Evolutionary conservation across 37 sponge, comb jelly and placozoan genomes (phyloP), one percentile per base, ranked within the genome.

Genomic region (Chondrosia reniformis): DNA sequence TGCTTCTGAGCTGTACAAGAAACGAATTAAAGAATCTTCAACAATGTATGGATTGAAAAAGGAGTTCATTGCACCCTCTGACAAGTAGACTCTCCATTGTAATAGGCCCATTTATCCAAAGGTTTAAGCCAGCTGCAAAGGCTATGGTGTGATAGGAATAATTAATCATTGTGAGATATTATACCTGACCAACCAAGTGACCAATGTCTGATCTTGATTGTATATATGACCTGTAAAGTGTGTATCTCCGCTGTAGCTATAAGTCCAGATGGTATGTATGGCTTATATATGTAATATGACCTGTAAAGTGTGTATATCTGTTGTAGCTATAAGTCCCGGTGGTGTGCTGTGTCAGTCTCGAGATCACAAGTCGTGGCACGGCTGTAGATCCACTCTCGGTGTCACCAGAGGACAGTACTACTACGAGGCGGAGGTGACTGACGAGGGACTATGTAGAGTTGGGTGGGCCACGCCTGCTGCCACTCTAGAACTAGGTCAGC

Each of bases 391-490:
- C 42, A 83, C 86, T 27, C 34, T 63, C 33, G 95, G 95, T 0
- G 87, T 91, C 43, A 61, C 46, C 37, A 63, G 33, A 44, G 96
- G 96, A 58, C 80, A 81, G 62, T 30, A 78, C 74, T 97, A 97
- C 77, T 97, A 84, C 64, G 98, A 97, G 57, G 88, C 94, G 39
- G 89, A 86, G 5, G 92, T 97, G 34, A 94, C 98, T 10, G 98
- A 97, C 65, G 95, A 97, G 42, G 98, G 98, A 33, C 71, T 97
- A 79, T 97, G 98, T 79, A 71, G 98, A 46, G 80, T 97, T 39
- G 98, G 98, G 8, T 97, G 95, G 89, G 76, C 94, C 31, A 93
- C 94, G 21, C 59, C 45, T 37, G 55, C 43, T 22, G 94, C 86
- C 24, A 81, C 78, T 17, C 86, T 77, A 9, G 98, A 97, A 41